Conservation (phyloP, 37 sponge, comb jelly and placozoan species). For the Beroe ovata region DNA sequence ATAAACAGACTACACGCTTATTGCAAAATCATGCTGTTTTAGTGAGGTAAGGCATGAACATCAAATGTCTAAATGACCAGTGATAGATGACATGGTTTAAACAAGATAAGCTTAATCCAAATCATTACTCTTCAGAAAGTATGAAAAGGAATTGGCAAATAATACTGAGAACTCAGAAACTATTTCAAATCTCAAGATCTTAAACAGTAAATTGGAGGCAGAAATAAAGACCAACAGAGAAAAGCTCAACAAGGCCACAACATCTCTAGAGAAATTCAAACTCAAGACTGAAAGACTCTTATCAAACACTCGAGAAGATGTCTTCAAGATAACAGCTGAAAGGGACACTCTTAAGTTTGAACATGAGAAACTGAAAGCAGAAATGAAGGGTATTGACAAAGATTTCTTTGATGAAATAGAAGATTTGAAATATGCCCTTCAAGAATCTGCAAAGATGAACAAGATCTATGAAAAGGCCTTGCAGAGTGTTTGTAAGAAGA, state of each 20-base stretch:
- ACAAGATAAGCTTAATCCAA: too few relatives aligned
- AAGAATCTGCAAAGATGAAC: constrained; percentile 60
- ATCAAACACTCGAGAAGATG: neutral
- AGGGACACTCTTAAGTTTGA: constrained; percentile 21
- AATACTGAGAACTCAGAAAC: constrained; percentile 52
- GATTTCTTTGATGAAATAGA: constrained; percentile 59
- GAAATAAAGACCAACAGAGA: neutral
- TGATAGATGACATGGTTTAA: too few relatives aligned
- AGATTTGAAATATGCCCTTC: constrained; percentile 62
- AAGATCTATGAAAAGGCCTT: constrained; percentile 54
- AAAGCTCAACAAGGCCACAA: constrained; percentile 43
- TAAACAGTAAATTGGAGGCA: constrained; percentile 21
- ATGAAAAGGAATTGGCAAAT: constrained; percentile 45
- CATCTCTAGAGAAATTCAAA: constrained; percentile 31
- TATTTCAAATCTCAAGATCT: constrained; percentile 34
- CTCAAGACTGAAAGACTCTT: constrained; percentile 3
- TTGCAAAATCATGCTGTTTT: constrained; percentile 12
- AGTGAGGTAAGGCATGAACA: neutral
- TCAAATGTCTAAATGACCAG: too few relatives aligned
- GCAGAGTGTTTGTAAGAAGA: constrained; percentile 60
- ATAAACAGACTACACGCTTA: neutral
- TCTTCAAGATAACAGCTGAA: constrained; percentile 39
- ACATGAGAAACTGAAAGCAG: constrained; percentile 26
- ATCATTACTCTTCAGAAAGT: constrained; percentile 31
- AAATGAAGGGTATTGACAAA: constrained; percentile 57